A percentile compares a stretch with the other conserved stretches of the same genome.
phyloP scores from a whole-genome alignment of 92 coral and sea anemone species.

The Scolanthus callimorphus region DNA sequence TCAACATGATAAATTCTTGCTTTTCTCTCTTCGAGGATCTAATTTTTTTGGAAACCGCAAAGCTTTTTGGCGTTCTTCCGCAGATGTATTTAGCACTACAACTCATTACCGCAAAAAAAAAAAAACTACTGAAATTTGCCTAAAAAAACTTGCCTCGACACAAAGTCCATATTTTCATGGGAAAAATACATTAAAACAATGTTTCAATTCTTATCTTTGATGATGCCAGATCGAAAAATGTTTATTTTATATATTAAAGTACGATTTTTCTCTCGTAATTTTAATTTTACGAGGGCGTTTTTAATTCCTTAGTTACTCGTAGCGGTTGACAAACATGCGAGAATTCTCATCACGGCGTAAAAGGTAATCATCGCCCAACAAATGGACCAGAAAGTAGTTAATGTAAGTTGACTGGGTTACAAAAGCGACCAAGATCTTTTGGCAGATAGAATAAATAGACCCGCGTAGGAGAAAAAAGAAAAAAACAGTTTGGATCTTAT shows the following conservation, averaged over 20 bases:
- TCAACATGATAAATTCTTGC: not conserved
- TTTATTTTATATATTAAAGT: no score
- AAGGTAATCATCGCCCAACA: not conserved
- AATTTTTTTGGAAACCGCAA: not conserved
- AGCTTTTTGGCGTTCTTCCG: not conserved
- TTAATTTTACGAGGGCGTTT: no score
- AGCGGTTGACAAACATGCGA: conserved; percentile 2
- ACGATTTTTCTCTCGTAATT: no score
- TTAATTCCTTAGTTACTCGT: not conserved
- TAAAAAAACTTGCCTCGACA: no score
- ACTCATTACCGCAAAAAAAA: not conserved
- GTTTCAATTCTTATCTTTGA: no score
- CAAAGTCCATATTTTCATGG: no score
- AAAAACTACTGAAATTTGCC: not conserved
- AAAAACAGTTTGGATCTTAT: not conserved
- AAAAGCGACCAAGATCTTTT: not conserved
- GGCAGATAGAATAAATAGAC: no score
- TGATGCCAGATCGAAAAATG: no score
- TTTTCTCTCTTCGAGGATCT: not conserved
- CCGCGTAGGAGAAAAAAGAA: not conserved
- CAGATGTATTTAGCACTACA: not conserved
- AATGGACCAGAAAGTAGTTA: conserved; percentile 4
- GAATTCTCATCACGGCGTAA: not conserved
- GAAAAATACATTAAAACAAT: no score
- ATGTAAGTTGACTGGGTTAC: conserved; percentile 1